Percentiles rank a stretch among this genome's conserved stretches.
Evolutionary conservation across 2,113 vertebrate species (phyloP).

Genomic region (Lophochroa leadbeateri): DNA sequence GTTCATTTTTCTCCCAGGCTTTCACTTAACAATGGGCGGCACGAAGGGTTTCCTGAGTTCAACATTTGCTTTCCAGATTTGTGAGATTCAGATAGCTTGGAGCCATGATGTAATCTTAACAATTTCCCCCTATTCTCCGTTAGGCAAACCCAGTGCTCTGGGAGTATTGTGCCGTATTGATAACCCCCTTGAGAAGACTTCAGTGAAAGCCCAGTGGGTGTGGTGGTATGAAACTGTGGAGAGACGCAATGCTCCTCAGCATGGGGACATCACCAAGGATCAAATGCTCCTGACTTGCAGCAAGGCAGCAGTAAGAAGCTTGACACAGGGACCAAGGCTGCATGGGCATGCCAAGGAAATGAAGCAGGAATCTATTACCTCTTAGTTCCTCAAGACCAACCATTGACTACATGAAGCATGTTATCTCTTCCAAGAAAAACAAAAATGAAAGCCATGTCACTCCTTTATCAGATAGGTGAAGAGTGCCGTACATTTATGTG

Average conservation of each 20-base stretch:
- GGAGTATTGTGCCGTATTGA: not conserved
- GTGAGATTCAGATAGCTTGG: not conserved
- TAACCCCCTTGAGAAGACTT: conserved; percentile 1
- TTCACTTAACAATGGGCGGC: conserved; percentile 33
- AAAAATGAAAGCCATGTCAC: not conserved
- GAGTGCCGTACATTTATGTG: not conserved
- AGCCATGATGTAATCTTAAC: conserved; percentile 18
- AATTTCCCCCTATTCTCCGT: conserved; percentile 47
- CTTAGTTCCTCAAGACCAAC: not conserved
- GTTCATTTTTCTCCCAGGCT: conserved; percentile 33
- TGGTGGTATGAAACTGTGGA: not conserved
- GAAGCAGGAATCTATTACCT: not conserved
- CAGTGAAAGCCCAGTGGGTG: not conserved
- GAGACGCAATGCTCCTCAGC: not conserved
- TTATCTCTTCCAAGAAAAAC: not conserved
- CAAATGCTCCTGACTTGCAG: not conserved
- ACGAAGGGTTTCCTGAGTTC: conserved; percentile 45
- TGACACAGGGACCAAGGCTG: not conserved
- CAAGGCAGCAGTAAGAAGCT: not conserved
- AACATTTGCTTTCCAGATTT: conserved; percentile 51
- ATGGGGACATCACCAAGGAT: not conserved
- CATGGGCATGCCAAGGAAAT: rapidly evolving
- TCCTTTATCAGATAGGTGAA: not conserved
- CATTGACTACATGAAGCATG: not conserved
- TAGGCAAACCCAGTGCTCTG: not conserved